These are phyloP conservation scores for Trididemnum nubilum DNA, from an alignment of 23 tunicate genomes.

Conservation along the genomic window DNA sequence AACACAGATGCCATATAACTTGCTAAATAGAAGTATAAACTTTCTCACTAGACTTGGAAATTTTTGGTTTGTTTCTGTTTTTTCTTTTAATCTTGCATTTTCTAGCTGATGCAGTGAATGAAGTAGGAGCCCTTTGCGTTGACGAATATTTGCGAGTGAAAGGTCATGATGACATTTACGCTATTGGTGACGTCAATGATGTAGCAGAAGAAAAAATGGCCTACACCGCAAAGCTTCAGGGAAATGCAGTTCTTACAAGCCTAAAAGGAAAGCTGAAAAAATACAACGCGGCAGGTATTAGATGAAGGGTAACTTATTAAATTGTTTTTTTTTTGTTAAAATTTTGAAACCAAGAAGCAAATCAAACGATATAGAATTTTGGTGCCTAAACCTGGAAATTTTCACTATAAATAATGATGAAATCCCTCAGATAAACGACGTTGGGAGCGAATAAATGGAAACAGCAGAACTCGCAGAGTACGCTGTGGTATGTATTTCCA, in stretches of 20 bases:
- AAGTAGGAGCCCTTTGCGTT: constrained; percentile 57
- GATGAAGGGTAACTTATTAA: not conserved
- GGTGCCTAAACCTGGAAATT: no score
- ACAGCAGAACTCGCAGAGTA: no score
- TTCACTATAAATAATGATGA: no score
- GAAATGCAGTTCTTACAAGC: not conserved
- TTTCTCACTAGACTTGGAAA: no score
- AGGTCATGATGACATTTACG: constrained; percentile 68
- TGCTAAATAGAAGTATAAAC: no score
- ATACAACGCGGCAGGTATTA: constrained; percentile 1
- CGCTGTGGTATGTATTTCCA: no score
- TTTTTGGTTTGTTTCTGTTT: no score
- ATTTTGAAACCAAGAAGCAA: not conserved
- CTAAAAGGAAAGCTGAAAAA: constrained; percentile 17
- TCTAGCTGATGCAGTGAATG: constrained; percentile 59
- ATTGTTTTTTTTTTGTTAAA: not conserved
- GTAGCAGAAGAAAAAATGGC: constrained; percentile 88
- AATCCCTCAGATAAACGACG: no score
- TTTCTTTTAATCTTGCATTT: no score
- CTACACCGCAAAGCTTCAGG: constrained; percentile 51
- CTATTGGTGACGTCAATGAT: constrained; percentile 74
- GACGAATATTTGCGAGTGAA: constrained; percentile 61
- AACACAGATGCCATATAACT: no score
- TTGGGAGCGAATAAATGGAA: no score
- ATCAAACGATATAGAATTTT: no score